Base-by-base conservation (phyloP, 2,797 vertebrate genomes). In the Mus caroli region DNA sequence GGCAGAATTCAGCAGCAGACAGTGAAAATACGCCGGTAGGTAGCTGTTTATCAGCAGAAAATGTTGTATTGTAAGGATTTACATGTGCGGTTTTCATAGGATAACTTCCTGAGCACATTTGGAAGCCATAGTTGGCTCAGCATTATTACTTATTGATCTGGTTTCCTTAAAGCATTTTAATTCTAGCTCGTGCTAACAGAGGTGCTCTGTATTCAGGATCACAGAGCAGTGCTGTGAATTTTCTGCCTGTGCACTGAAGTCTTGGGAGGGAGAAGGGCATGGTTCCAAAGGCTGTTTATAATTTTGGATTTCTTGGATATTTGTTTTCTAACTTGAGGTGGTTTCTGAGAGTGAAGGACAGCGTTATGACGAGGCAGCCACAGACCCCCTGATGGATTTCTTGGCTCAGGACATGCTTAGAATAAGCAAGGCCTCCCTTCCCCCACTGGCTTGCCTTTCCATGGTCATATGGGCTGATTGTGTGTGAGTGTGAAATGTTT, bases 141-240 rank as follows among this genome's bases (percentile, higher is more conserved):
- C 40, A 80, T 82, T 87, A 76, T 80, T 94, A 91, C 79, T 71
- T 58, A 92, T 85, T 88, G 79, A 75, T 90, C 88, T 96, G 78
- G 73, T 89, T 96, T 96, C 56, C 40, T 91, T 43, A 73, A 86
- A 92, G 54, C 60, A 52, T 91, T 95, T 86, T 75, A 56, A 92
- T 90, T 88, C 75, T 54, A 71, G 31, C 82, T 20, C 79, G 79
- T 40, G 86, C 85, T 93, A 40, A 56, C 58, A 93, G 76, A 88
- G 79, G 37, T 62, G 37, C 50, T 92, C 46, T 95, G 31, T 90
- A 93, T 94, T 95, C 52, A 89, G 87, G 43, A 86, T 84, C 58
- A 37, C 12, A 54, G 71, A 78, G 14, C 40, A 82, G 34, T 19
- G 28, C 50, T 91, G 22, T 17, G n/a, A 90, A 94, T 73, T 80